Evolutionary conservation across 2,797 vertebrate species (phyloP).

Genomic region (Intellagama lesueurii): DNA sequence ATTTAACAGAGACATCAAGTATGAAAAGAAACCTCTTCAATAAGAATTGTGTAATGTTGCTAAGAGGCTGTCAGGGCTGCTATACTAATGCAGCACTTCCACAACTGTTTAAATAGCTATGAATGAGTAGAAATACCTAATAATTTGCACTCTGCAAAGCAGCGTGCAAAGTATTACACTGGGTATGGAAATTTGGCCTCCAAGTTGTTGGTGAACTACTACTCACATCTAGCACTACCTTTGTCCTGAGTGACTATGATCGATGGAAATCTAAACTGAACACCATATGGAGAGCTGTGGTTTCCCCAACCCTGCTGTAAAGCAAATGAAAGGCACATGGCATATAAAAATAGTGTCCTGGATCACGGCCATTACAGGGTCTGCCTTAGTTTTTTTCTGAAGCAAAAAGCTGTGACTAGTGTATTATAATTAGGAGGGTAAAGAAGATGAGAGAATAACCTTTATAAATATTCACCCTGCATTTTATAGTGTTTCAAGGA

Average conservation of each 20-base stretch:
- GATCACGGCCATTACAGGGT: neutral
- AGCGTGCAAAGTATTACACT: neutral
- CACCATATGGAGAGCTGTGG: neutral
- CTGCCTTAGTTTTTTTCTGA: neutral
- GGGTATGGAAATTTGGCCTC: neutral
- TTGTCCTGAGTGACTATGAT: neutral
- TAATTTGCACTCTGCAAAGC: neutral
- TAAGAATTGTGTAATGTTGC: conserved; percentile 45
- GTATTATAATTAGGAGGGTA: neutral
- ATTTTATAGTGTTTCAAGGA: neutral
- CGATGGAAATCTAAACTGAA: neutral
- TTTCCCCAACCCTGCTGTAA: neutral
- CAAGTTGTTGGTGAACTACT: neutral
- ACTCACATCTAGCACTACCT: too few relatives aligned
- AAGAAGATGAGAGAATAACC: neutral
- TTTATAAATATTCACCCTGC: neutral
- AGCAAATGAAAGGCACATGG: neutral
- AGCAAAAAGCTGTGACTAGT: neutral
- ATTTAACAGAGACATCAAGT: conserved; percentile 57
- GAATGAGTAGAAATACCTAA: neutral
- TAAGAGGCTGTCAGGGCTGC: conserved; percentile 18
- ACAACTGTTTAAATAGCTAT: conserved; percentile 47
- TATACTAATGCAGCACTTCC: neutral
- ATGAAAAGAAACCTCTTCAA: conserved; percentile 30
- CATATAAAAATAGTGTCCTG: conserved; percentile 2